Conservation (phyloP, 2,888 invertebrate genomes). For the Cremastobaeus sp. region DNA sequence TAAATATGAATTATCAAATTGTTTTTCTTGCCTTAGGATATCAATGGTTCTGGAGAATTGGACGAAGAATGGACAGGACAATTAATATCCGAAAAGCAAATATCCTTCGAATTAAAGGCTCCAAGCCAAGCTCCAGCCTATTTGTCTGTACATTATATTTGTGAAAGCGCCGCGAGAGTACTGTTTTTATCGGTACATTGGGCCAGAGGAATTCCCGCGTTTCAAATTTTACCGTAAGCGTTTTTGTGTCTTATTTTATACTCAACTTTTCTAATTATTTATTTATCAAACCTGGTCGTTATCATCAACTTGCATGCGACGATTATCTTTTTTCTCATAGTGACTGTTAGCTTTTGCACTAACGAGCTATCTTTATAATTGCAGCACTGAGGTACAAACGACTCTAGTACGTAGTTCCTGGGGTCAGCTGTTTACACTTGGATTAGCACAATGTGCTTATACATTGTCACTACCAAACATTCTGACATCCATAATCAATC, state of each 20-base stretch:
- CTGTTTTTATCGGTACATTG: slow-evolving; percentile 94
- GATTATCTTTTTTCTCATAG: neutral
- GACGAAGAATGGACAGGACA: slow-evolving; percentile 81
- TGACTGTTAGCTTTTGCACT: neutral
- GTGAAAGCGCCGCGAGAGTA: slow-evolving; percentile 95
- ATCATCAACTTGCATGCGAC: too few relatives aligned
- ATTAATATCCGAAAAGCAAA: slow-evolving; percentile 84
- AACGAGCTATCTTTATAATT: slow-evolving; percentile 17
- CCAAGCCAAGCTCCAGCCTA: slow-evolving; percentile 90
- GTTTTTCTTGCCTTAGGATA: slow-evolving; percentile 65
- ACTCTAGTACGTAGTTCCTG: slow-evolving; percentile 91
- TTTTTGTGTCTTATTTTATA: slow-evolving; percentile 24
- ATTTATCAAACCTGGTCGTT: too few relatives aligned
- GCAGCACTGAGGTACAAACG: slow-evolving; percentile 89
- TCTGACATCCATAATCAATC: slow-evolving; percentile 89
- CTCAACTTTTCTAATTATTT: too few relatives aligned
- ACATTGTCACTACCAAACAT: slow-evolving; percentile 89
- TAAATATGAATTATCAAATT: slow-evolving; percentile 3
- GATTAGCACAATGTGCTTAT: slow-evolving; percentile 91
- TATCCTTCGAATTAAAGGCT: slow-evolving; percentile 87
- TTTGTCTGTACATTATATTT: slow-evolving; percentile 95
- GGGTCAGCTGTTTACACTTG: slow-evolving; percentile 94
- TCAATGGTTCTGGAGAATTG: slow-evolving; percentile 76
- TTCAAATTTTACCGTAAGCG: slow-evolving; percentile 86
- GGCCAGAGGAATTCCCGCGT: slow-evolving; percentile 90